Evolutionary conservation across 2,888 invertebrate genomes (phyloP).

Genomic region (Caenorhabditis uteleia): DNA sequence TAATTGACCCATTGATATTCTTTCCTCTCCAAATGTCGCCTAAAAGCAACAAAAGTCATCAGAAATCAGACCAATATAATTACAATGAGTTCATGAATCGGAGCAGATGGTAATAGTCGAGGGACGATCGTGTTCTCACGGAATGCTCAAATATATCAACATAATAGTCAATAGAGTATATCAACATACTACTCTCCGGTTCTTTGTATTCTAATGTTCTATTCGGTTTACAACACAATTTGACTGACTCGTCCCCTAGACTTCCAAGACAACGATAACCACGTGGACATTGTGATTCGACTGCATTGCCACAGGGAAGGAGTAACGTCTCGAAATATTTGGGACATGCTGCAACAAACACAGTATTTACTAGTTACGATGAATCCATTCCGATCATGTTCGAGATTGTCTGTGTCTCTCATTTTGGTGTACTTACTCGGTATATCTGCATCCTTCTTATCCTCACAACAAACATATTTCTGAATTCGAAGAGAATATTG

Average conservation of each 20-base stretch:
- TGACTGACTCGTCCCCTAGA: conserved; percentile 26
- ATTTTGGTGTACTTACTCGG: conserved; percentile 35
- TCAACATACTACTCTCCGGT: conserved; percentile 42
- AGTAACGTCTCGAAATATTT: conserved; percentile 47
- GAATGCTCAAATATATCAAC: conserved; percentile 34
- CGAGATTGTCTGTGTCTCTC: no score
- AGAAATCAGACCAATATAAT: conserved; percentile 1
- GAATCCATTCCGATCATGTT: no score
- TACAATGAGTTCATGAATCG: conserved; percentile 29
- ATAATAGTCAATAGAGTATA: not conserved
- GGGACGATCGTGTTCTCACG: conserved; percentile 50
- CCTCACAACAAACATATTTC: conserved; percentile 50
- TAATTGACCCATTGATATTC: conserved; percentile 40
- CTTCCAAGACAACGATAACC: conserved; percentile 42
- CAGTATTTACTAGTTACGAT: not conserved
- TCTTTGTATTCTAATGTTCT: conserved; percentile 34
- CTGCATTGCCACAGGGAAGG: conserved; percentile 35
- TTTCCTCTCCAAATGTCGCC: conserved; percentile 37
- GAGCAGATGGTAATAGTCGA: conserved; percentile 37
- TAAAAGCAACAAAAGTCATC: conserved; percentile 3
- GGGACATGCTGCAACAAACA: conserved; percentile 45
- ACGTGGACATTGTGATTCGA: conserved; percentile 38
- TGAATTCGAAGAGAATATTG: conserved; percentile 42
- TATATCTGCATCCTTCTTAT: conserved; percentile 38
- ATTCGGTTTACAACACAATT: conserved; percentile 48